Percentiles rank a stretch among this genome's conserved stretches.
Conservation (phyloP, 2,113 vertebrate genomes). For the Amphiprion percula region DNA sequence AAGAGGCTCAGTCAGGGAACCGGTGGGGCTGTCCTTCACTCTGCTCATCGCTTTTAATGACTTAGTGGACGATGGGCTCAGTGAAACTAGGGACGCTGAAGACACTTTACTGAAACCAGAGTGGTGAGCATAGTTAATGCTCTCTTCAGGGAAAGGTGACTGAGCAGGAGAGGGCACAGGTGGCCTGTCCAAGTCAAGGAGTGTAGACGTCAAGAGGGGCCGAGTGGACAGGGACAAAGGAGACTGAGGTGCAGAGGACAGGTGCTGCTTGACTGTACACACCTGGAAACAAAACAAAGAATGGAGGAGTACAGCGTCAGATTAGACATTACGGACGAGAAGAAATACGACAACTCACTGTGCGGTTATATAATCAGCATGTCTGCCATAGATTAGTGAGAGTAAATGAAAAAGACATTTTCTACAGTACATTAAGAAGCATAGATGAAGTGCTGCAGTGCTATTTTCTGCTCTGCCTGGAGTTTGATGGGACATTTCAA, state of each 20-base stretch:
- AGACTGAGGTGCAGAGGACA: slow-evolving; percentile 29
- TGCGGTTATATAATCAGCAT: slow-evolving; percentile 34
- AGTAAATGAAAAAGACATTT: slow-evolving; percentile 36
- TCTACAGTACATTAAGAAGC: slow-evolving; percentile 11
- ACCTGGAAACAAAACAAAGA: slow-evolving; percentile 52
- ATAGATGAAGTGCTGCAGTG: slow-evolving; percentile 18
- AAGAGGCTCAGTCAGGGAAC: slow-evolving; percentile 15
- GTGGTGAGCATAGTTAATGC: background rate
- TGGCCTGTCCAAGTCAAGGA: slow-evolving; percentile 56
- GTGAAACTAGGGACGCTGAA: slow-evolving; percentile 61
- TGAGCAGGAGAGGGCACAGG: slow-evolving; percentile 32
- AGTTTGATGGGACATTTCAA: slow-evolving; percentile 42
- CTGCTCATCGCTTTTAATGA: slow-evolving; percentile 39
- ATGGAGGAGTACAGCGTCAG: background rate
- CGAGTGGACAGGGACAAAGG: slow-evolving; percentile 32
- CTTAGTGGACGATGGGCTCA: slow-evolving; percentile 67
- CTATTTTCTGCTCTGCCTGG: slow-evolving; percentile 17
- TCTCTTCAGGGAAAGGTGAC: slow-evolving; percentile 42
- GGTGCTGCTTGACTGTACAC: slow-evolving; percentile 31
- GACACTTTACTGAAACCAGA: slow-evolving; percentile 67
- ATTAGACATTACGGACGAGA: slow-evolving; percentile 16
- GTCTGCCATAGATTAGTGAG: slow-evolving; percentile 26
- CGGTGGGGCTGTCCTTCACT: slow-evolving; percentile 38
- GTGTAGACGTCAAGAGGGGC: slow-evolving; percentile 73
- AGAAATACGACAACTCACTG: slow-evolving; percentile 20